Percentiles rank a stretch among this genome's conserved stretches.
These are phyloP conservation scores for Neodontobutis hainanensis DNA, from an alignment of 2,113 vertebrate genomes.

Conservation along the genomic window DNA sequence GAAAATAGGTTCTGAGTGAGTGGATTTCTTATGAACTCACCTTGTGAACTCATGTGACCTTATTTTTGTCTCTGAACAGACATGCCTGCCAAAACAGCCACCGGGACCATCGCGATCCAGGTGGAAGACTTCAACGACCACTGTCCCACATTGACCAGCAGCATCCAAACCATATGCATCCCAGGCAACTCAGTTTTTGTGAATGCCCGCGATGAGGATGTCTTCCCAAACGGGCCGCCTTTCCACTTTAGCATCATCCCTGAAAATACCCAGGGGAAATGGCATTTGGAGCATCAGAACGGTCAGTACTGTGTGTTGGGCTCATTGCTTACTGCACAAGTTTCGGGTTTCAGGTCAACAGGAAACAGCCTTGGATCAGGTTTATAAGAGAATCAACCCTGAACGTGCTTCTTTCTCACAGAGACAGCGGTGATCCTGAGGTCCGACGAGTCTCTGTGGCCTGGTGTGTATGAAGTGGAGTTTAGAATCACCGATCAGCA, in stretches of 20 bases:
- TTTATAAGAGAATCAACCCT: too few relatives aligned
- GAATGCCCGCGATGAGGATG: slow-evolving; percentile 82
- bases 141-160: slow-evolving; percentile 82
- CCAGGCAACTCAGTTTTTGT: slow-evolving; percentile 71
- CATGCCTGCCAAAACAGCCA: slow-evolving; percentile 82
- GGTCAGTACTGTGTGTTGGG: slow-evolving; percentile 74
- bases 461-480: slow-evolving; percentile 57
- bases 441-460: slow-evolving; percentile 48
- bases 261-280: slow-evolving; percentile 78
- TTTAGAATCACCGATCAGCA: slow-evolving; percentile 71
- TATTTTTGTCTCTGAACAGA: slow-evolving; percentile 35
- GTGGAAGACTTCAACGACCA: slow-evolving; percentile 90
- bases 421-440: slow-evolving; percentile 72
- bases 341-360: not conserved
- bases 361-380: not conserved
- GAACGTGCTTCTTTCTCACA: slow-evolving; percentile 20
- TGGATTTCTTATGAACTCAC: too few relatives aligned
- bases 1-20: too few relatives aligned
- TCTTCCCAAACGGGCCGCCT: slow-evolving; percentile 80
- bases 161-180: slow-evolving; percentile 75
- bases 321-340: not conserved
- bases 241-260: slow-evolving; percentile 83
- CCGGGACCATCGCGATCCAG: slow-evolving; percentile 85
- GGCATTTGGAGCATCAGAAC: slow-evolving; percentile 79
- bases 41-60: not conserved